These are phyloP conservation scores for Drosophila fulvimacula DNA, from an alignment of 2,888 invertebrate species.

Conservation along the genomic window DNA sequence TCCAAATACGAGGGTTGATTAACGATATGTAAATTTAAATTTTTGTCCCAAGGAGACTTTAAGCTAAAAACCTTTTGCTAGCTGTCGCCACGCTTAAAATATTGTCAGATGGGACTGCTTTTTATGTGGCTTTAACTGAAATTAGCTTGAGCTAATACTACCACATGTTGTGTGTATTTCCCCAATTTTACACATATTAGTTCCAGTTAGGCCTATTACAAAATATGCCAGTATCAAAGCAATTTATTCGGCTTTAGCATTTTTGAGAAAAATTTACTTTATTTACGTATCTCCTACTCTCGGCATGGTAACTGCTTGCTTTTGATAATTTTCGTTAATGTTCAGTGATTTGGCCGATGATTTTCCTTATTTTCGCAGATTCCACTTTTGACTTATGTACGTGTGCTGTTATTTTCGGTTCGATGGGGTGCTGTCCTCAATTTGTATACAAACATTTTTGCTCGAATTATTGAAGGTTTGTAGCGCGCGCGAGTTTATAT, in stretches of 20 bases:
- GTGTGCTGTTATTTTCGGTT: constrained; percentile 14
- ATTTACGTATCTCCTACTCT: constrained; percentile 52
- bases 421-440: constrained; percentile 27
- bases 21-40: constrained; percentile 45
- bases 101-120: constrained; percentile 31
- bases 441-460: constrained; percentile 52
- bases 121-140: constrained; percentile 19
- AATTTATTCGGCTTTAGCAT: neutral
- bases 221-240: constrained; percentile 1
- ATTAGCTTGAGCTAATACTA: constrained; percentile 37
- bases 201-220: constrained; percentile 28
- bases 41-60: constrained; percentile 9
- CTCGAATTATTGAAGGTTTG: constrained; percentile 43
- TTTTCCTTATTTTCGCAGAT: constrained; percentile 49
- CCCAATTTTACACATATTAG: constrained; percentile 70
- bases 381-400: constrained; percentile 23
- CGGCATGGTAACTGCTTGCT: constrained; percentile 2
- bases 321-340: constrained; percentile 52
- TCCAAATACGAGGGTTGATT: constrained; percentile 52
- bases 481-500: constrained; percentile 36
- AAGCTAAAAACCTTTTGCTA: constrained; percentile 32
- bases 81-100: constrained; percentile 34
- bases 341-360: constrained; percentile 66
- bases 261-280: constrained; percentile 47
- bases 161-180: constrained; percentile 19